These are phyloP conservation scores for Bubo blakistoni DNA, from an alignment of 2,113 vertebrate genomes.

Conservation along the genomic window DNA sequence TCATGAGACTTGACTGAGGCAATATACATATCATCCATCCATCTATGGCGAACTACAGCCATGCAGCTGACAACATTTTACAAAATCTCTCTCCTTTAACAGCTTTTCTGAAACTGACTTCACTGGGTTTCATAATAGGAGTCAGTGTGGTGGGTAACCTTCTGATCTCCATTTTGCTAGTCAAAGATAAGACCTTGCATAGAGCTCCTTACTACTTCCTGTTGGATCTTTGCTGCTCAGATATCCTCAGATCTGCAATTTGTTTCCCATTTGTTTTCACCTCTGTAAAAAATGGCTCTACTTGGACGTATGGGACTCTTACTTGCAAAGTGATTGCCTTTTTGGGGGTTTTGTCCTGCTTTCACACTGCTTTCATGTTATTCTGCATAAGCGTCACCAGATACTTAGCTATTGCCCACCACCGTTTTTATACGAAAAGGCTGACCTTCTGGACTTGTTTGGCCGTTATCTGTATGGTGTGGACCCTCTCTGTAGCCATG, in stretches of 20 bases:
- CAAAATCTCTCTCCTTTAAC: slow-evolving; percentile 99
- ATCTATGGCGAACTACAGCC: slow-evolving; percentile 99
- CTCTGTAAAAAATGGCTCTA: slow-evolving; percentile 97
- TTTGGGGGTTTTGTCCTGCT: slow-evolving; percentile 97
- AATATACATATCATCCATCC: slow-evolving; percentile 96
- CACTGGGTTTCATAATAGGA: slow-evolving; percentile 98
- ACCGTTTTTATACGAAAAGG: slow-evolving; percentile 98
- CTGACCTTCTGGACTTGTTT: slow-evolving; percentile 99
- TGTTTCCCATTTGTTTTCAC: slow-evolving; percentile 99
- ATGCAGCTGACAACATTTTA: slow-evolving; percentile 99
- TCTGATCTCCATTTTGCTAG: slow-evolving; percentile 99
- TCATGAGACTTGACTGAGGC: slow-evolving; percentile 98
- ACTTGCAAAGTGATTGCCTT: slow-evolving; percentile 99
- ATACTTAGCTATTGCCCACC: slow-evolving; percentile 97
- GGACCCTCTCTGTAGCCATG: slow-evolving; percentile 99
- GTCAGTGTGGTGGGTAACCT: slow-evolving; percentile 99
- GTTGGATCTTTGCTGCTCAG: slow-evolving; percentile 97
- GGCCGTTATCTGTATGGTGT: slow-evolving; percentile 99
- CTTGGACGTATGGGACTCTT: slow-evolving; percentile 96
- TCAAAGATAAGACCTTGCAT: slow-evolving; percentile 99
- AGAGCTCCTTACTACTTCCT: slow-evolving; percentile 99
- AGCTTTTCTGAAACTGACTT: slow-evolving; percentile 99
- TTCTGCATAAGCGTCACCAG: slow-evolving; percentile 98
- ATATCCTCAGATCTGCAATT: slow-evolving; percentile 97
- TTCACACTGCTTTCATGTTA: slow-evolving; percentile 99